Conservation (phyloP, 2,888 invertebrate species). For the Dasypogon diadema region DNA sequence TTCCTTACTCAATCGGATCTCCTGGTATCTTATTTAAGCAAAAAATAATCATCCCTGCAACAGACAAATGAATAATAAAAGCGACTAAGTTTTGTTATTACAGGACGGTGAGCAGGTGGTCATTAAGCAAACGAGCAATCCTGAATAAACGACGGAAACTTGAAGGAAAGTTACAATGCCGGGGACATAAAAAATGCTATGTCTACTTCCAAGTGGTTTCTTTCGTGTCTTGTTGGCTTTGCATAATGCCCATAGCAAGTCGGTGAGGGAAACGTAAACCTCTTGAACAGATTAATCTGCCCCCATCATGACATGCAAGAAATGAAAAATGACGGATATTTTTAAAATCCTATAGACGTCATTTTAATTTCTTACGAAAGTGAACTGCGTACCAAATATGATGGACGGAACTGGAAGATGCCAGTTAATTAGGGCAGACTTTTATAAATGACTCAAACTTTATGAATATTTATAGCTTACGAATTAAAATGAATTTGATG, state of each 20-base stretch:
- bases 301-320: slow-evolving; percentile 25
- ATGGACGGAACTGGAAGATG: slow-evolving; percentile 19
- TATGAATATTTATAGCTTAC: no score
- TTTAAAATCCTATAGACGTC: slow-evolving; percentile 22
- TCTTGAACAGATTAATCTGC: slow-evolving; percentile 30
- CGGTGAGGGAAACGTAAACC: slow-evolving; percentile 18
- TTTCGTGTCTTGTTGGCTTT: slow-evolving; percentile 26
- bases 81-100: slow-evolving; percentile 32
- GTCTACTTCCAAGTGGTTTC: slow-evolving; percentile 9
- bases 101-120: slow-evolving; percentile 31
- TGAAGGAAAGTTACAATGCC: slow-evolving; percentile 14
- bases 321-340: slow-evolving; percentile 40
- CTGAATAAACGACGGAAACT: slow-evolving; percentile 17
- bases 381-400: neutral
- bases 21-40: neutral
- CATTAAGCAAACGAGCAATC: slow-evolving; percentile 41
- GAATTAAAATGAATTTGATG: no score
- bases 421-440: slow-evolving; percentile 18
- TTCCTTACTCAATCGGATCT: neutral
- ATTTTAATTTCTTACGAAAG: slow-evolving; percentile 25
- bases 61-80: slow-evolving; percentile 32
- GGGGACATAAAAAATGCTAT: slow-evolving; percentile 10
- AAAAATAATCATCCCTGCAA: neutral
- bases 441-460: slow-evolving; percentile 27
- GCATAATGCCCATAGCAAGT: neutral